Evolutionary conservation across 1,140 invertebrate species (phyloP).

Genomic region (Heliconius hermathena): DNA sequence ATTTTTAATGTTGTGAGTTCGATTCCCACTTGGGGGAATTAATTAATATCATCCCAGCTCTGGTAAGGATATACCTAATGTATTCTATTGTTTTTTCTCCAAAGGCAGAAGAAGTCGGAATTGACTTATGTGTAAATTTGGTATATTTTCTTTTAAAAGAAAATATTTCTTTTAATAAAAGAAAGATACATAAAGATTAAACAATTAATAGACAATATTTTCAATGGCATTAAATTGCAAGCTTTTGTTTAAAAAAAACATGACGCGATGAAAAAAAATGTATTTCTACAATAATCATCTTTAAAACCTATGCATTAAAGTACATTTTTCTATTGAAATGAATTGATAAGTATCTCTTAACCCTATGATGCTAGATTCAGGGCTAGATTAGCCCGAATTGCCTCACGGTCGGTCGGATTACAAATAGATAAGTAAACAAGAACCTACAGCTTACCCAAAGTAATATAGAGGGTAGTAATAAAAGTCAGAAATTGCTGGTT

Average conservation of each 20-base stretch:
- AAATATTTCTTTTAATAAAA: not conserved
- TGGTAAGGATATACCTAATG: no score
- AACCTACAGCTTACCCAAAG: not conserved
- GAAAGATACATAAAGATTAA: not conserved
- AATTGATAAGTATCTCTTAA: not conserved
- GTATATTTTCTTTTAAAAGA: no score
- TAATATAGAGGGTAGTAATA: not conserved
- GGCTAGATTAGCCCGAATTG: not conserved
- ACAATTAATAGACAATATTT: not conserved
- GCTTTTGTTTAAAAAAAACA: not conserved
- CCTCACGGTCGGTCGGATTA: slow-evolving; percentile 14
- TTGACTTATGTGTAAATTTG: no score
- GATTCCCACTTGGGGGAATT: no score
- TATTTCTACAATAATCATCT: not conserved
- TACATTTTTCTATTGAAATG: not conserved
- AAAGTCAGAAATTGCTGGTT: slow-evolving; percentile 1
- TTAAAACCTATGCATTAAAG: not conserved
- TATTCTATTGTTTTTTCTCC: no score
- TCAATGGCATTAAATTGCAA: not conserved
- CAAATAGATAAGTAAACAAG: slow-evolving; percentile 22
- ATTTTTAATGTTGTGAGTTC: no score
- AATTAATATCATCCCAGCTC: no score
- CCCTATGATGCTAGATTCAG: not conserved
- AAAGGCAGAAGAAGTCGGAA: no score
- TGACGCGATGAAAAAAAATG: not conserved